Conservation (phyloP, 2,888 invertebrate species). For the Coecobrya sp. region DNA sequence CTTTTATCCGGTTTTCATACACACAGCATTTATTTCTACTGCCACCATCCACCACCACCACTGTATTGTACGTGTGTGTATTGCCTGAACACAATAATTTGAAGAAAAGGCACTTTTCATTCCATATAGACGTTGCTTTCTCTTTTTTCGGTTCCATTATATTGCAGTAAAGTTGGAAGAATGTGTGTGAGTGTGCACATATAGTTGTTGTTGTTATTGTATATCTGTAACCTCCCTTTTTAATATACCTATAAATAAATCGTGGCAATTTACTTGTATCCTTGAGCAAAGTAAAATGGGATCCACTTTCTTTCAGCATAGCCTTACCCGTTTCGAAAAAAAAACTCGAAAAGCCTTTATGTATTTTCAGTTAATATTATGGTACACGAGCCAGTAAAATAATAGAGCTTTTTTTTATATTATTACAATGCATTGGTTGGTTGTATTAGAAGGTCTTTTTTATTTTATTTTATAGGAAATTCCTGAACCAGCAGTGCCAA, state of each 20-base stretch:
- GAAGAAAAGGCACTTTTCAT: not conserved
- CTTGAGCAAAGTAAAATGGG: conserved; percentile 58
- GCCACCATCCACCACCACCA: not conserved
- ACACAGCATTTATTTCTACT: not conserved
- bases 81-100: conserved; percentile 16
- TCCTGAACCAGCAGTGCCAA: conserved; percentile 40
- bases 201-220: conserved; percentile 51
- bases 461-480: conserved; percentile 59
- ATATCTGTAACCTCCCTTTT: conserved; percentile 68
- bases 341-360: conserved; percentile 5
- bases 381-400: conserved; percentile 37
- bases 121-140: conserved; percentile 40
- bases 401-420: conserved; percentile 44
- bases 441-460: conserved; percentile 1
- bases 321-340: not conserved
- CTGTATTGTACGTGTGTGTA: conserved; percentile 7
- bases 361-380: conserved; percentile 32
- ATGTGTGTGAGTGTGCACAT: not conserved
- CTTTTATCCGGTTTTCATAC: conserved; percentile 69
- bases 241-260: conserved; percentile 74
- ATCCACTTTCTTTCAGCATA: conserved; percentile 32
- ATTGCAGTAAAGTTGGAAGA: not conserved
- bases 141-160: conserved; percentile 17
- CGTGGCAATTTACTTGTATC: conserved; percentile 72
- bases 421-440: conserved; percentile 51